Evolutionary conservation across 2,797 vertebrate species (phyloP).

Genomic region (Myotis daubentonii): DNA sequence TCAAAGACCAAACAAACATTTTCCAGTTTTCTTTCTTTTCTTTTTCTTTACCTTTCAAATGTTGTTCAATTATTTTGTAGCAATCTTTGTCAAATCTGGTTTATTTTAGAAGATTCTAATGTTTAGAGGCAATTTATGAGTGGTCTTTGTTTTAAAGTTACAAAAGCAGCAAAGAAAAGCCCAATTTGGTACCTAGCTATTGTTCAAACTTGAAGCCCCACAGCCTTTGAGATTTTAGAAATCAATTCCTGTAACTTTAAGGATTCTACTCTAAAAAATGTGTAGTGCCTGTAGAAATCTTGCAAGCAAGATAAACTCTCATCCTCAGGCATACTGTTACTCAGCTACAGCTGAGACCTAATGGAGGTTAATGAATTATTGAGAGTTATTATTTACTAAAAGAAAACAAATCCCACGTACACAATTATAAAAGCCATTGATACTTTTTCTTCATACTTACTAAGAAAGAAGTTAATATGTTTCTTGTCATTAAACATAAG

Average conservation of each 20-base stretch:
- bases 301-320: background rate
- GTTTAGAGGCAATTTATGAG: background rate
- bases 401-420: constrained; percentile 15
- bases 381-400: constrained; percentile 51
- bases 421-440: constrained; percentile 40
- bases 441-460: background rate
- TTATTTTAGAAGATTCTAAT: background rate
- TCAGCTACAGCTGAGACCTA: constrained; percentile 45
- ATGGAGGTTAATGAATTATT: constrained; percentile 57
- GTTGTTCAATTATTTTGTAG: background rate
- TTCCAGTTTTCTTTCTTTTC: background rate
- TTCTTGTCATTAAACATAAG: constrained; percentile 30
- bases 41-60: background rate
- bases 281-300: background rate
- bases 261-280: background rate
- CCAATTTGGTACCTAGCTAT: background rate
- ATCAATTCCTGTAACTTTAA: background rate
- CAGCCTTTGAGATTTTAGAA: constrained; percentile 29
- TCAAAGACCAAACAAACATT: background rate
- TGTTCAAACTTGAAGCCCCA: background rate
- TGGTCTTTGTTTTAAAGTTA: constrained; percentile 23
- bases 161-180: background rate
- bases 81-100: background rate
- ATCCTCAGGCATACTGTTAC: background rate
- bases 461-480: constrained; percentile 20